These are phyloP conservation scores for Notamacropus eugenii DNA, from an alignment of 2,797 vertebrate species.

Conservation along the genomic window DNA sequence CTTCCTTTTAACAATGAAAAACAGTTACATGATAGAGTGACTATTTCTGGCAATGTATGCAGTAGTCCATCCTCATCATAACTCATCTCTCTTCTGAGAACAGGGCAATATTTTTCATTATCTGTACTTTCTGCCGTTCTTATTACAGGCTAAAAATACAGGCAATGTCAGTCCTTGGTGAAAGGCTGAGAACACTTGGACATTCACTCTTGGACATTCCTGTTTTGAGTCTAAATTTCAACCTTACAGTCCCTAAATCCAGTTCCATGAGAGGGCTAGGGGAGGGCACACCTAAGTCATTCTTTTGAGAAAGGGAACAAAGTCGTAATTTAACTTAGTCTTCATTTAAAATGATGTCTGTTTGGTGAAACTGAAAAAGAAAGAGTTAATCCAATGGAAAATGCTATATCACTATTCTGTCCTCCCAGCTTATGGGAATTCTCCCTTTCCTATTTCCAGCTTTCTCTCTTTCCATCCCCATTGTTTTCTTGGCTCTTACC, in stretches of 20 bases:
- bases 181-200: constrained; percentile 48
- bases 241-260: neutral
- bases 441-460: constrained; percentile 14
- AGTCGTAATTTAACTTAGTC: neutral
- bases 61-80: neutral
- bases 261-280: neutral
- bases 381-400: neutral
- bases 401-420: neutral
- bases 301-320: neutral
- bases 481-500: constrained; percentile 25
- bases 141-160: constrained; percentile 60
- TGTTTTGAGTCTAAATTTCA: constrained; percentile 23
- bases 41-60: neutral
- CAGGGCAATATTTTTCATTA: neutral
- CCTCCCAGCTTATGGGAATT: constrained; percentile 16
- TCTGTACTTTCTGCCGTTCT: constrained; percentile 68
- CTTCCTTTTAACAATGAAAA: neutral
- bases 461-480: neutral
- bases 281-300: neutral
- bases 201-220: constrained; percentile 60
- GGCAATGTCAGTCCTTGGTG: constrained; percentile 56
- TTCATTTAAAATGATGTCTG: neutral
- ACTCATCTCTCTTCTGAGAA: neutral
- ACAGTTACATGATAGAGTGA: neutral
- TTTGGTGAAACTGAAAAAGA: constrained; percentile 21